Conservation (phyloP, 2,888 invertebrate species). For the Calliphora vomitoria region DNA sequence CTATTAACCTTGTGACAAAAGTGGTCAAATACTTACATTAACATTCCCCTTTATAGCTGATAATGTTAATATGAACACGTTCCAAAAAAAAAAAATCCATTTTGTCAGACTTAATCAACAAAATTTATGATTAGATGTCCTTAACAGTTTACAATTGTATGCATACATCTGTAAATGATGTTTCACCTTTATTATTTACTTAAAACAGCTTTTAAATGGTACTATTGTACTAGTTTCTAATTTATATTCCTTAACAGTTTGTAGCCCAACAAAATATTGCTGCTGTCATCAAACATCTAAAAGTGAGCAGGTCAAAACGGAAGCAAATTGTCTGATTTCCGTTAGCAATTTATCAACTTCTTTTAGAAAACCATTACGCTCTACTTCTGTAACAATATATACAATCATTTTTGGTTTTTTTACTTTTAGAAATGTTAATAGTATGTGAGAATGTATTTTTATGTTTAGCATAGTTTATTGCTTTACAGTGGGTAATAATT, state of each 20-base stretch:
- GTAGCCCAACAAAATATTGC: slow-evolving; percentile 23
- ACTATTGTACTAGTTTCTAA: not conserved
- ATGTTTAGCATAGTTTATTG: slow-evolving; percentile 53
- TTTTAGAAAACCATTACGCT: slow-evolving; percentile 1
- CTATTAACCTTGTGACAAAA: too few species aligned
- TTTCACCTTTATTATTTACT: not conserved
- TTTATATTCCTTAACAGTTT: slow-evolving; percentile 1
- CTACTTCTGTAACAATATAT: slow-evolving; percentile 3
- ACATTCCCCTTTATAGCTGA: too few species aligned
- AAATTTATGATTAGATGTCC: too few species aligned
- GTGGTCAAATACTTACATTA: too few species aligned
- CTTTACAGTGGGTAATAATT: slow-evolving; percentile 51
- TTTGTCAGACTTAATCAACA: too few species aligned
- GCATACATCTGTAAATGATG: too few species aligned
- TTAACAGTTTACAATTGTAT: too few species aligned
- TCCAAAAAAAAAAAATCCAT: too few species aligned
- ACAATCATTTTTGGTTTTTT: not conserved
- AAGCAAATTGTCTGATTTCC: slow-evolving; percentile 48
- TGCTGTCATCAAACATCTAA: slow-evolving; percentile 39
- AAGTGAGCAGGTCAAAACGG: slow-evolving; percentile 49
- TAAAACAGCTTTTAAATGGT: not conserved
- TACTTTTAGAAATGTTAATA: not conserved
- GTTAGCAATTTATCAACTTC: slow-evolving; percentile 49
- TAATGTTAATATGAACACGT: too few species aligned
- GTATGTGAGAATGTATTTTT: slow-evolving; percentile 6